Conservation (phyloP, 1,140 invertebrate species). For the Pogonomyrmex barbatus region DNA sequence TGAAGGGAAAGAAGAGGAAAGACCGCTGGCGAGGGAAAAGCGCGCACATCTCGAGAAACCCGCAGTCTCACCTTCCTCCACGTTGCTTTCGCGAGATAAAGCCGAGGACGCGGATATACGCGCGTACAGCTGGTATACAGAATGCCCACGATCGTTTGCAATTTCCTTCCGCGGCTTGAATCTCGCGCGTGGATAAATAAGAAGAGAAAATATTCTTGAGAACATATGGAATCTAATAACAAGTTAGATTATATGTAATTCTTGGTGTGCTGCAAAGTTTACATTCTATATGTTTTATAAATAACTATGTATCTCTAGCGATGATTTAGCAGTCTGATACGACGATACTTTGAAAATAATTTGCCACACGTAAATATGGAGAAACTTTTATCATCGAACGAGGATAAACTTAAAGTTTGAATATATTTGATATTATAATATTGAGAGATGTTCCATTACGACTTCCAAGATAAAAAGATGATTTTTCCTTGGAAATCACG, state of each 20-base stretch:
- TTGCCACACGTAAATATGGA: neutral
- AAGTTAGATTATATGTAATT: neutral
- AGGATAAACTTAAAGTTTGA: neutral
- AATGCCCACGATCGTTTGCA: conserved; percentile 14
- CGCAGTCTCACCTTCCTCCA: conserved; percentile 57
- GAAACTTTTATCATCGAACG: neutral
- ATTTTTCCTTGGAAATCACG: neutral
- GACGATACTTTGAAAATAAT: neutral
- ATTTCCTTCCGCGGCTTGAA: neutral
- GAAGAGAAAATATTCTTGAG: neutral
- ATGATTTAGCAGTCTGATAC: neutral
- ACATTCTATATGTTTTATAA: neutral
- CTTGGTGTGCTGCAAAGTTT: neutral
- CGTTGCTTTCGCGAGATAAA: conserved; percentile 56
- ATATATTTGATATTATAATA: neutral
- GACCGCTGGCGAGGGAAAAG: conserved; percentile 43
- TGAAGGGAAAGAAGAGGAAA: conserved; percentile 37
- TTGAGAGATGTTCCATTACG: neutral
- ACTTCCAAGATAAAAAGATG: conserved; percentile 6
- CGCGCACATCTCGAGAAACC: conserved; percentile 39
- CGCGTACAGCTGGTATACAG: conserved; percentile 15
- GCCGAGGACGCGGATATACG: conserved; percentile 26
- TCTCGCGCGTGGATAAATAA: neutral
- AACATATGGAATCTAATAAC: neutral
- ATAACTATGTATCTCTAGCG: neutral